Conservation (phyloP, 2,797 vertebrate genomes). For the Sebastes alutus region DNA sequence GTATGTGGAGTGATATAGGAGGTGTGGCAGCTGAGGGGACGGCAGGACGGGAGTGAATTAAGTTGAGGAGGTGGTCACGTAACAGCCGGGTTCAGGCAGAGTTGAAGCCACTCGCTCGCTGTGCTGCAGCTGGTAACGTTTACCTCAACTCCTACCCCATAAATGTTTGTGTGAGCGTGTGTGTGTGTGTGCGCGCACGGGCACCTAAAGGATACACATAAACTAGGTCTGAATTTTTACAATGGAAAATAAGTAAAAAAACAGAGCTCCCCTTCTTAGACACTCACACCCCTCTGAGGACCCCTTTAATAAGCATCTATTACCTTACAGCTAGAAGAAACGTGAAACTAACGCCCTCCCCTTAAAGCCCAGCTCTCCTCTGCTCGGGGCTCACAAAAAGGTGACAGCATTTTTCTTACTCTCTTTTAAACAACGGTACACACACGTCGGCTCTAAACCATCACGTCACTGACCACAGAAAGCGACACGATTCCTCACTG, state of each 20-base stretch:
- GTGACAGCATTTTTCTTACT: constrained; percentile 38
- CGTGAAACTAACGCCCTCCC: constrained; percentile 44
- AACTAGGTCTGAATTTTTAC: constrained; percentile 66
- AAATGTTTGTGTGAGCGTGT: constrained; percentile 36
- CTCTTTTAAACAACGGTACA: constrained; percentile 40
- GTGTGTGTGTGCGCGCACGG: constrained; percentile 15
- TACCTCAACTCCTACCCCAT: constrained; percentile 72
- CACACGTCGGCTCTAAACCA: constrained; percentile 15
- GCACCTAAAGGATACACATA: constrained; percentile 59
- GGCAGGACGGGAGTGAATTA: constrained; percentile 74
- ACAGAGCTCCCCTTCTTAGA: constrained; percentile 46
- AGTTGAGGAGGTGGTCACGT: constrained; percentile 77
- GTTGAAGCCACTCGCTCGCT: constrained; percentile 77
- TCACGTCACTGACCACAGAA: constrained; percentile 42
- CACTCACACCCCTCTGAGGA: constrained; percentile 40
- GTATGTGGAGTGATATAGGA: constrained; percentile 33
- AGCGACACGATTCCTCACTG: constrained; percentile 24
- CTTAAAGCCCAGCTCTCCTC: constrained; percentile 14
- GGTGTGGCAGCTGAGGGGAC: constrained; percentile 39
- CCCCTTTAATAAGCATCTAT: constrained; percentile 68
- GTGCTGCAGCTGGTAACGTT: constrained; percentile 82
- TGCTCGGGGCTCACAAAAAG: constrained; percentile 21
- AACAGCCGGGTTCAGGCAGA: constrained; percentile 79
- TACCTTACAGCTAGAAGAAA: constrained; percentile 59
- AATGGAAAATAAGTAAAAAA: constrained; percentile 72